A percentile compares a stretch with the other conserved stretches of the same genome.
Evolutionary conservation across 2,113 vertebrate species (phyloP).

Genomic region (Ceratotherium simum): DNA sequence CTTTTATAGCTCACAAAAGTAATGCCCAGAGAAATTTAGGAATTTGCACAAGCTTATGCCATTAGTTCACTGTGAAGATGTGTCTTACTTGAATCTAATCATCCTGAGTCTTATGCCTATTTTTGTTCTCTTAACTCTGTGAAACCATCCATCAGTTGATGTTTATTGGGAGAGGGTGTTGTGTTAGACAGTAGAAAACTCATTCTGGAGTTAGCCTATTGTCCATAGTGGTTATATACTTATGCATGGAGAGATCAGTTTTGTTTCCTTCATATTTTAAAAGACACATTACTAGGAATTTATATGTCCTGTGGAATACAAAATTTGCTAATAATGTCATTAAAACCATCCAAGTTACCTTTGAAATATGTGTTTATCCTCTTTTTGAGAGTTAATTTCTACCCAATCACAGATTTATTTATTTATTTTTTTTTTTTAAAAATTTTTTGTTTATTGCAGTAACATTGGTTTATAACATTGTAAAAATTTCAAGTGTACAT

Average conservation of each 20-base stretch:
- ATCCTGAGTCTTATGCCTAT: not conserved
- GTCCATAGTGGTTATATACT: not conserved
- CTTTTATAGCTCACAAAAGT: not conserved
- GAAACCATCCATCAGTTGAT: not conserved
- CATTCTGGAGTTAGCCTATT: not conserved
- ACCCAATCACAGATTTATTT: conserved; percentile 52
- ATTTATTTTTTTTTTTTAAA: no score
- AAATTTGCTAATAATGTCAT: conserved; percentile 57
- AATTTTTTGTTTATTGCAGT: no score
- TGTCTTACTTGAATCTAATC: not conserved
- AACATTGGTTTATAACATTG: no score
- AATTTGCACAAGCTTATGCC: not conserved
- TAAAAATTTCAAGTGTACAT: no score
- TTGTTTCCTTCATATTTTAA: conserved; percentile 24
- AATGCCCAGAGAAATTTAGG: not conserved
- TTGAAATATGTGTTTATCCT: conserved; percentile 65
- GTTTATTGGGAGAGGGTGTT: rapidly evolving
- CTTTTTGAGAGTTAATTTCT: conserved; percentile 63
- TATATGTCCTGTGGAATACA: not conserved
- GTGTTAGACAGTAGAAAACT: not conserved
- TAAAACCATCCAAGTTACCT: conserved; percentile 4
- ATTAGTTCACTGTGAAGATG: not conserved
- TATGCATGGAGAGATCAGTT: not conserved
- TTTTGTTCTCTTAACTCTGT: not conserved
- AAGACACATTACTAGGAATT: not conserved